Base-by-base conservation (phyloP, 2,797 vertebrate species). In the Hippoglossus hippoglossus region DNA sequence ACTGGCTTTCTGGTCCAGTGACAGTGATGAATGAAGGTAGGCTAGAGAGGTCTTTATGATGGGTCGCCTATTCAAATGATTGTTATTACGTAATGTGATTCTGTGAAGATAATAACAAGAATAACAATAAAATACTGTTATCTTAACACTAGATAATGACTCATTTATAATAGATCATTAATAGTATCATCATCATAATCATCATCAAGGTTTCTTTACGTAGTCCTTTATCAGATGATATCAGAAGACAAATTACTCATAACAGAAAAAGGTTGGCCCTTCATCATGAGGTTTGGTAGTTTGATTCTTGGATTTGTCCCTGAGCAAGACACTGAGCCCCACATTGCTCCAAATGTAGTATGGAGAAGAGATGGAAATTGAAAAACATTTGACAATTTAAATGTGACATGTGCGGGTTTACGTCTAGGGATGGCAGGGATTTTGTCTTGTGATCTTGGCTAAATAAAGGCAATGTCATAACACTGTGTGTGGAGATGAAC, bases 401-500 rank as follows among this genome's bases (percentile, higher is more conserved):
- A 39, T 39, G 12, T 39, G 36, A 46, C 44, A 46, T 8, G 15
- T 2, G 6, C 5, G 5, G 44, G 44, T 19, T 2, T 46, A 13
- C 36, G 13, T 39, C 3, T 12, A 13, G 12, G 0, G 61, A 22
- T 54, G 44, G 3, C 21, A 19, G 18, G 18, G 21, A 63, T 44
- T 52, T 41, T 21, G 5, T 63, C 8, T 39, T 53, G 19, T 75
- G 44, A 79, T 67, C 18, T 15, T 64, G 21, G 51, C 65, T 67
- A 68, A 46, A 79, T 70, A 49, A 79, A 53, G 13, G 21, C 67
- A 80, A 70, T 58, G 70, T 72, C 67, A 83, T 51, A 59, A 80
- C 64, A 71, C 65, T 59, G 18, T 56, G 44, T 51, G 41, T 28
- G 9, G 44, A 81, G 63, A 75, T 80, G 56, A 65, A 67, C 12